A percentile compares a stretch with the other conserved stretches of the same genome.
These are phyloP conservation scores for Fregata magnificens DNA, from an alignment of 2,113 vertebrate genomes.

Conservation along the genomic window DNA sequence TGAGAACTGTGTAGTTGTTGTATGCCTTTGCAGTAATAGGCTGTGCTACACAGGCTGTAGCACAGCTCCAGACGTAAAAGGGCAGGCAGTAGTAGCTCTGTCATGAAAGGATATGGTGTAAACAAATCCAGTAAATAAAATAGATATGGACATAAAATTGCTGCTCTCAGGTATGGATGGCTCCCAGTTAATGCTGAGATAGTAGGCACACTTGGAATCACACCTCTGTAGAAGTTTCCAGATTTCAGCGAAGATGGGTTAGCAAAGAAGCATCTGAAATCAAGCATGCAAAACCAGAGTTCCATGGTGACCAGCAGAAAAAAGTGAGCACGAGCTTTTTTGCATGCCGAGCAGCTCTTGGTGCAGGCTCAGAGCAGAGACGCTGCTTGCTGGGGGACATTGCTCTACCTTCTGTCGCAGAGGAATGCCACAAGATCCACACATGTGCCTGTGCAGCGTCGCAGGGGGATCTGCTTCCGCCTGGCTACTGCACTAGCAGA, in stretches of 20 bases:
- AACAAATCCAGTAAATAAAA: not conserved
- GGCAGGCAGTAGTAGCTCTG: not conserved
- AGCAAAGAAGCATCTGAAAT: not conserved
- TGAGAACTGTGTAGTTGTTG: not conserved
- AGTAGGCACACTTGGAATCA: no score
- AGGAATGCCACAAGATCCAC: not conserved
- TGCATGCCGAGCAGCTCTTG: not conserved
- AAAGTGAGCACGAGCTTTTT: not conserved
- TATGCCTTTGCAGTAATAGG: not conserved
- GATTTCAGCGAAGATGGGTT: not conserved
- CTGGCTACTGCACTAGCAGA: not conserved
- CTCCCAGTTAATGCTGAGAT: not conserved
- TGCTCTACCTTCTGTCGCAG: not conserved
- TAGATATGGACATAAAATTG: not conserved
- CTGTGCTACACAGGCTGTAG: not conserved
- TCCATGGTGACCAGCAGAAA: not conserved
- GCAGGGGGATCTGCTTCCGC: not conserved
- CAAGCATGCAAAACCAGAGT: not conserved
- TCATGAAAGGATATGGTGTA: not conserved
- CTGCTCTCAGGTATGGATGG: accelerated
- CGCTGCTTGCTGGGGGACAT: accelerated
- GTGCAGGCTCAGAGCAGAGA: not conserved
- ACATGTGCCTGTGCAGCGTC: accelerated
- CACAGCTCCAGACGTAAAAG: not conserved
- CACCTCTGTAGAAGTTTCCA: not conserved